Percentiles rank a stretch among this genome's conserved stretches.
These are phyloP conservation scores for Porphyrio hochstetteri DNA, from an alignment of 2,113 vertebrate species.

Conservation along the genomic window DNA sequence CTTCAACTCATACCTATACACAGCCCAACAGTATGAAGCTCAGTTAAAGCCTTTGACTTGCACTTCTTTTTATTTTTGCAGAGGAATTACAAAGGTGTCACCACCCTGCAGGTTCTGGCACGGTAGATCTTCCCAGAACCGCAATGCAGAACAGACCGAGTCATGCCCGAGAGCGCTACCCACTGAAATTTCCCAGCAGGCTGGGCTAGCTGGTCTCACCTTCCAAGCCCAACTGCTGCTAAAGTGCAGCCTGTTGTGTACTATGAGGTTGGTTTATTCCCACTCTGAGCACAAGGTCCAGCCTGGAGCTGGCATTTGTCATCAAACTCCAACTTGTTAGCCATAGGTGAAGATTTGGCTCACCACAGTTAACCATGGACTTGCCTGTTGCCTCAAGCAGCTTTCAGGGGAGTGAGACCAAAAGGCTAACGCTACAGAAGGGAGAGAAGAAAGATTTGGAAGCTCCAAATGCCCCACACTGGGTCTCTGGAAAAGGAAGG, in stretches of 20 bases:
- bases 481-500: neutral
- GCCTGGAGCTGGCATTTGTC: neutral
- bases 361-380: neutral
- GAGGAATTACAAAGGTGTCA: neutral
- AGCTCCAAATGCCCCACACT: neutral
- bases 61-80: neutral
- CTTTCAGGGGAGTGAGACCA: neutral
- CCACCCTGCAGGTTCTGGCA: slow-evolving; percentile 18
- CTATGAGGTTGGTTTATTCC: neutral
- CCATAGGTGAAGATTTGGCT: neutral
- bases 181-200: neutral
- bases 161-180: neutral
- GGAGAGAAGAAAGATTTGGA: neutral
- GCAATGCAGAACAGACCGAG: neutral
- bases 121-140: slow-evolving; percentile 14
- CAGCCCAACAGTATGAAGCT: neutral
- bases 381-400: neutral
- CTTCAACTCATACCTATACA: neutral
- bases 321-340: neutral
- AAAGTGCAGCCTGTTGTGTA: neutral
- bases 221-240: neutral
- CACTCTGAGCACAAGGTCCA: neutral
- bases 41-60: neutral
- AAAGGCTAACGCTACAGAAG: fast-evolving
- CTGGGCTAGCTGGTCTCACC: neutral